phyloP scores from a whole-genome alignment of 1,140 invertebrate species.

The Drosophila lowei region DNA sequence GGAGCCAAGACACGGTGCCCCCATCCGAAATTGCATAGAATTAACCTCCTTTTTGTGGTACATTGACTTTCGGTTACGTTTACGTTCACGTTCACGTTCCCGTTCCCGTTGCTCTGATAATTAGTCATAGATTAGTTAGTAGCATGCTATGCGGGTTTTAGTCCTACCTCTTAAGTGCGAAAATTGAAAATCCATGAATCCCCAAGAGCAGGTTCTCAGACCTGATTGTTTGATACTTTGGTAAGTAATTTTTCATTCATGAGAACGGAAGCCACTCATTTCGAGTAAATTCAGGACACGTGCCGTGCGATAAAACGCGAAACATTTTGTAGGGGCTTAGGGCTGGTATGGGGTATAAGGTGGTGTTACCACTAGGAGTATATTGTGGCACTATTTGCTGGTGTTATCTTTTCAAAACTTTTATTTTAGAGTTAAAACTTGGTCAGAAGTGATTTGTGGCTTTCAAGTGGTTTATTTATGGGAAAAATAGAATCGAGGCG shows the following conservation, averaged over 20 bases:
- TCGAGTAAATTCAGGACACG: slow-evolving; percentile 60
- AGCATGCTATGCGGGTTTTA: not conserved
- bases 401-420: slow-evolving; percentile 25
- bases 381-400: not conserved
- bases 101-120: slow-evolving; percentile 34
- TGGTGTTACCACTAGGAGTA: not conserved
- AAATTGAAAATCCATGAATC: slow-evolving; percentile 62
- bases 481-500: no score
- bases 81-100: slow-evolving; percentile 2
- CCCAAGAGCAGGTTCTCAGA: not conserved
- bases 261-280: slow-evolving; percentile 57
- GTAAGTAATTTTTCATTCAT: slow-evolving; percentile 65
- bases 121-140: slow-evolving; percentile 51
- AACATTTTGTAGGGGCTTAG: slow-evolving; percentile 31
- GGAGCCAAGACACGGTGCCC: not conserved
- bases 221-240: slow-evolving; percentile 32
- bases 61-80: slow-evolving; percentile 35
- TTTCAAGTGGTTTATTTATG: no score
- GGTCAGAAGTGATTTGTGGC: no score
- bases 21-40: slow-evolving; percentile 49
- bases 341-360: not conserved
- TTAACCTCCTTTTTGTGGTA: slow-evolving; percentile 58
- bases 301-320: slow-evolving; percentile 48
- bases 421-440: not conserved
- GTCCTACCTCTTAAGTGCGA: slow-evolving; percentile 19